Evolutionary conservation across 2,888 invertebrate genomes (phyloP).

Genomic region (Chrysodeixis includens): DNA sequence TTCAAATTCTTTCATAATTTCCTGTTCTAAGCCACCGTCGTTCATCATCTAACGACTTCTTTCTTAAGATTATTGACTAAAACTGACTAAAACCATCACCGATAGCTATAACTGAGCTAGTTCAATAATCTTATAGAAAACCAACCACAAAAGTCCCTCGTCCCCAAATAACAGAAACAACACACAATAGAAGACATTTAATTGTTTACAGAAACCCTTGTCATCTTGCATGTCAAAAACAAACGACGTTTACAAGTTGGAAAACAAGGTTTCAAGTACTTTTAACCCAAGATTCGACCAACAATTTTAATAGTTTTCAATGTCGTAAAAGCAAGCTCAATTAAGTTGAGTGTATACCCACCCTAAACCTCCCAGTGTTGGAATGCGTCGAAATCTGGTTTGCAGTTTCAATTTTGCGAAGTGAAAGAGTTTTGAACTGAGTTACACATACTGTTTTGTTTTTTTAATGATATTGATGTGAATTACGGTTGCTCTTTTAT

Average conservation of each 20-base stretch:
- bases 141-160: not conserved
- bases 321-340: conserved; percentile 39
- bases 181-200: not conserved
- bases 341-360: conserved; percentile 48
- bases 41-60: too few relatives aligned
- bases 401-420: conserved; percentile 68
- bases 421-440: conserved; percentile 60
- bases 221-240: conserved; percentile 7
- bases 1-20: too few relatives aligned
- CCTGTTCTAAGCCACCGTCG: too few relatives aligned
- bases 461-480: not conserved
- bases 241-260: conserved; percentile 9
- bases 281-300: conserved; percentile 32
- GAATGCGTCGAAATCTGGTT: conserved; percentile 62
- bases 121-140: not conserved
- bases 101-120: too few relatives aligned
- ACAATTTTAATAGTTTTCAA: conserved; percentile 40
- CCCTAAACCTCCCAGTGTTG: conserved; percentile 27
- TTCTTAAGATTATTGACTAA: too few relatives aligned
- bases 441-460: conserved; percentile 8
- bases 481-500: not conserved
- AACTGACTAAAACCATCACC: too few relatives aligned
- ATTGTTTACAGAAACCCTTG: not conserved
- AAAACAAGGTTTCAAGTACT: conserved; percentile 20
- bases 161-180: not conserved